Percentiles rank a stretch among this genome's conserved stretches.
phyloP scores from a whole-genome alignment of 2,797 vertebrate genomes.

The Catostomus latipinnis region DNA sequence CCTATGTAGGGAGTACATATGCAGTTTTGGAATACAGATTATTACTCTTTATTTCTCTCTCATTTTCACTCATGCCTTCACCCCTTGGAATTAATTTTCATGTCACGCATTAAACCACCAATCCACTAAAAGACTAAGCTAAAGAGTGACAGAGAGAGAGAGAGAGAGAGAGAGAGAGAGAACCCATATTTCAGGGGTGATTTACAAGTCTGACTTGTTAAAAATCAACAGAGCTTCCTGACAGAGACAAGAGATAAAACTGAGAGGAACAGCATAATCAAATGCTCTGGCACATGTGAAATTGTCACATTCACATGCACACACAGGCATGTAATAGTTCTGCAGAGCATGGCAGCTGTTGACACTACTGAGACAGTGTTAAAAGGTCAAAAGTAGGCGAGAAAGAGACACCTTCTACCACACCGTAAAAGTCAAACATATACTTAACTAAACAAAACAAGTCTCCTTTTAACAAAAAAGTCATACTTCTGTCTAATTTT shows the following conservation, averaged over 20 bases:
- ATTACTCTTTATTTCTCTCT: no score
- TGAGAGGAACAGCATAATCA: conserved; percentile 67
- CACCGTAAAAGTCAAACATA: conserved; percentile 19
- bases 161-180: conserved; percentile 23
- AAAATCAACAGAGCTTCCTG: conserved; percentile 69
- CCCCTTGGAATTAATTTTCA: conserved; percentile 2
- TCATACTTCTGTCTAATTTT: background rate
- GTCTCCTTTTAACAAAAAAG: background rate
- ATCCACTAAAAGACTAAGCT: background rate
- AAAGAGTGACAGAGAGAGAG: background rate
- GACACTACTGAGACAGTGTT: conserved; percentile 19
- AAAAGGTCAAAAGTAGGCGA: conserved; percentile 38
- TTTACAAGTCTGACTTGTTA: conserved; percentile 70
- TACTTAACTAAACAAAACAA: conserved; percentile 22
- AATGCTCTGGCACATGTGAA: conserved; percentile 60
- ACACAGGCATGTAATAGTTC: conserved; percentile 33
- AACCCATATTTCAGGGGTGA: conserved; percentile 61
- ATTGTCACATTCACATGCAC: conserved; percentile 24
- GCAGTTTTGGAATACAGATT: no score
- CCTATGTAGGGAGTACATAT: no score
- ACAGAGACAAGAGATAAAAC: conserved; percentile 74
- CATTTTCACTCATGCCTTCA: background rate
- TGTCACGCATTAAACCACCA: background rate
- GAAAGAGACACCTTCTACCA: conserved; percentile 26
- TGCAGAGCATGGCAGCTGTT: conserved; percentile 41